Evolutionary conservation across 2,888 invertebrate genomes (phyloP).

Genomic region (Hydriomena furcata): DNA sequence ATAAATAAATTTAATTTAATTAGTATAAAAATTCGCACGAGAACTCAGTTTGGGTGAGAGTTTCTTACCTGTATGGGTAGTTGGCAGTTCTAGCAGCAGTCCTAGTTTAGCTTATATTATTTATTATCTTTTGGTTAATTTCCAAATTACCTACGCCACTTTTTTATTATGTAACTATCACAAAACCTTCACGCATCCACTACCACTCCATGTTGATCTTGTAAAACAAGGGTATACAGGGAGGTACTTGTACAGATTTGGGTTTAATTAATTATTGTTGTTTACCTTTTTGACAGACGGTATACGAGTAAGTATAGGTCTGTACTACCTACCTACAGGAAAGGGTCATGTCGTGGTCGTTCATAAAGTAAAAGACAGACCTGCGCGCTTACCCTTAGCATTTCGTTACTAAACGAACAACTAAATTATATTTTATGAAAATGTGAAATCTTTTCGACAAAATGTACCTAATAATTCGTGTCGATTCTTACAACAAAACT

Average conservation of each 20-base stretch:
- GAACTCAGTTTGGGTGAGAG: no score
- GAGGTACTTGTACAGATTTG: slow-evolving; percentile 19
- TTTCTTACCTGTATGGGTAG: no score
- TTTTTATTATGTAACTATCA: slow-evolving; percentile 35
- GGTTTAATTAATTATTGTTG: slow-evolving; percentile 26
- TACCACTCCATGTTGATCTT: slow-evolving; percentile 9
- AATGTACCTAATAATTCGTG: no score
- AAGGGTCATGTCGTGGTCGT: slow-evolving; percentile 28
- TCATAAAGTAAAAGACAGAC: slow-evolving; percentile 31
- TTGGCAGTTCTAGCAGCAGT: no score
- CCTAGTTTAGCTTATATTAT: slow-evolving; percentile 39
- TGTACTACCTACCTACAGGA: slow-evolving; percentile 12
- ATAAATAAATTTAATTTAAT: no score
- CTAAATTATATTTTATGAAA: slow-evolving; percentile 33
- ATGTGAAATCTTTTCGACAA: slow-evolving; percentile 23
- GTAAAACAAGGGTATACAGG: slow-evolving; percentile 11
- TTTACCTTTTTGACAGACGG: slow-evolving; percentile 26
- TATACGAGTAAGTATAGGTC: not conserved
- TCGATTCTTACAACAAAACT: no score
- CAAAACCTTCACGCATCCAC: slow-evolving; percentile 9
- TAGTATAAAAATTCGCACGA: no score
- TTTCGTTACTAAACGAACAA: slow-evolving; percentile 36
- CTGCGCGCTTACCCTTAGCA: slow-evolving; percentile 30
- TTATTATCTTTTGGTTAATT: no score
- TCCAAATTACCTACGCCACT: slow-evolving; percentile 27